These are phyloP conservation scores for Hystrix cristata DNA, from an alignment of 2,113 vertebrate species.

Conservation along the genomic window DNA sequence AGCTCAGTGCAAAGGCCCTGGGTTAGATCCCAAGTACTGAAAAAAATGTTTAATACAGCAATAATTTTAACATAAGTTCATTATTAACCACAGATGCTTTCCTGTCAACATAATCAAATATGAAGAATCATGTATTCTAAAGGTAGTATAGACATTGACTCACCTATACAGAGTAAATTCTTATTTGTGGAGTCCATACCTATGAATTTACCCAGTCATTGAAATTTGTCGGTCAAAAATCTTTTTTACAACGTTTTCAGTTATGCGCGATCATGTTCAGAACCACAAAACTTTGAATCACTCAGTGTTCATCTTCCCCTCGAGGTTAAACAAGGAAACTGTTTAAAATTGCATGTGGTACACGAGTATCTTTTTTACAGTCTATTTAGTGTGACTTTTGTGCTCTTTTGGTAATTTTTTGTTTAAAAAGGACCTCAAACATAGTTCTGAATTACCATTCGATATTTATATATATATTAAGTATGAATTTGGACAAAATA, in stretches of 20 bases:
- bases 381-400: background rate
- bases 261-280: background rate
- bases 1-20: background rate
- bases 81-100: background rate
- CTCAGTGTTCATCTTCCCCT: background rate
- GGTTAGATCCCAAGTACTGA: background rate
- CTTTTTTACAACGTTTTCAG: background rate
- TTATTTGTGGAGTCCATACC: background rate
- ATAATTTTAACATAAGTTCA: background rate
- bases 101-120: slow-evolving; percentile 2
- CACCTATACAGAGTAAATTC: background rate
- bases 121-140: background rate
- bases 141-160: background rate
- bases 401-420: slow-evolving; percentile 12
- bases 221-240: background rate
- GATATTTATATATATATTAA: background rate
- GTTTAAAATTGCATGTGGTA: background rate
- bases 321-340: background rate
- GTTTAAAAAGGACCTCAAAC: background rate
- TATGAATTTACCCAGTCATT: background rate
- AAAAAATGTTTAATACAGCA: background rate
- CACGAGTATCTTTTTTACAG: background rate
- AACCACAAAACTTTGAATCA: background rate
- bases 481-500: background rate
- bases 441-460: background rate